Evolutionary conservation across 2,797 vertebrate genomes (phyloP).

Genomic region (Babyrousa celebensis): DNA sequence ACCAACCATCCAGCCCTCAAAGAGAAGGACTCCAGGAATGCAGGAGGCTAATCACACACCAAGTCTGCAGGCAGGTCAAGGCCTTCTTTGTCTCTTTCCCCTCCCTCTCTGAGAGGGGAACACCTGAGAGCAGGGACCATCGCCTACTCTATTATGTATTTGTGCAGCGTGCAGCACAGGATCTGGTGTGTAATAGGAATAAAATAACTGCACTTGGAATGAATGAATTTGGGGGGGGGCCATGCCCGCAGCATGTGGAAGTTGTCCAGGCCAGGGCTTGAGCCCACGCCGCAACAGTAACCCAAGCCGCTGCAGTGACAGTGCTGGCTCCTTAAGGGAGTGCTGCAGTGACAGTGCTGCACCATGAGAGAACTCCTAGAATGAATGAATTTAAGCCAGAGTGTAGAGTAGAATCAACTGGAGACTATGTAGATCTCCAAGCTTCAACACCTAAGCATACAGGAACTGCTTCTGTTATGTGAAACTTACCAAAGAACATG

Average conservation of each 20-base stretch:
- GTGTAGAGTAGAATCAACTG: neutral
- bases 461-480: neutral
- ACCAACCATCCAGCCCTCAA: neutral
- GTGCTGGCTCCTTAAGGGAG: too few species aligned
- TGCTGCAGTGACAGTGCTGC: too few species aligned
- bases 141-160: neutral
- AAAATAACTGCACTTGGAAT: neutral
- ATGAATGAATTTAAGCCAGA: neutral
- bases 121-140: neutral
- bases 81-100: neutral
- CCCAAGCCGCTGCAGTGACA: too few species aligned
- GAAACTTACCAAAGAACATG: neutral
- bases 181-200: neutral
- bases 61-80: neutral
- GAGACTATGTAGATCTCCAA: neutral
- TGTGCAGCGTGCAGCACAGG: neutral
- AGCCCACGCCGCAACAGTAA: too few species aligned
- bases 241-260: too few species aligned
- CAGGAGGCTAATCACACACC: neutral
- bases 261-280: too few species aligned
- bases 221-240: neutral
- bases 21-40: neutral
- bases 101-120: neutral
- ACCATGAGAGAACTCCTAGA: neutral
- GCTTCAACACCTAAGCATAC: neutral